A percentile compares a stretch with the other conserved stretches of the same genome.
Conservation (phyloP, 2,888 invertebrate species). For the Deilephila porcellus region DNA sequence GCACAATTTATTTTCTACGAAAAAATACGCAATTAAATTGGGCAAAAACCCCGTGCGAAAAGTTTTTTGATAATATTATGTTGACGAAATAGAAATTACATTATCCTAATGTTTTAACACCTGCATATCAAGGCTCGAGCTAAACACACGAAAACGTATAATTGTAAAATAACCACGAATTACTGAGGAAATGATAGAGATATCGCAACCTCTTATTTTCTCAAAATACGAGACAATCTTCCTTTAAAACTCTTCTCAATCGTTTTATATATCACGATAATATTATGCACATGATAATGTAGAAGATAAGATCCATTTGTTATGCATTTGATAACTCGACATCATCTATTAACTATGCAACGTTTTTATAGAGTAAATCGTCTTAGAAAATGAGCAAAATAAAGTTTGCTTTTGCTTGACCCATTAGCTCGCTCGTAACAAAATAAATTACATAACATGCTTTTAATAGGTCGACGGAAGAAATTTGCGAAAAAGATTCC, state of each 20-base stretch:
- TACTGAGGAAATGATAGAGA: background rate
- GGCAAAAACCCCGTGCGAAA: too few species aligned
- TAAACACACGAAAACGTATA: conserved; percentile 6
- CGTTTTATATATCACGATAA: background rate
- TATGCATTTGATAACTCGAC: background rate
- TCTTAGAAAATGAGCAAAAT: too few species aligned
- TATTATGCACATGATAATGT: conserved; percentile 12
- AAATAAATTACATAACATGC: too few species aligned
- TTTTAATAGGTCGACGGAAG: too few species aligned
- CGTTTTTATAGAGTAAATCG: too few species aligned
- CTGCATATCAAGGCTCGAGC: background rate
- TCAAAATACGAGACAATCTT: background rate
- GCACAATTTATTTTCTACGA: too few species aligned
- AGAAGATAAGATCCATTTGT: too few species aligned
- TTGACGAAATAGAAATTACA: background rate
- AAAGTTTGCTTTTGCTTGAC: too few species aligned
- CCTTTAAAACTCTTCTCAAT: background rate
- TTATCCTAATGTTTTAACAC: background rate
- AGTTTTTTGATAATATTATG: background rate
- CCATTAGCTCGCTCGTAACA: too few species aligned
- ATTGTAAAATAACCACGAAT: conserved; percentile 9
- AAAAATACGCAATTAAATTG: too few species aligned
- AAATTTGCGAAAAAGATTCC: too few species aligned
- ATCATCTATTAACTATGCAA: background rate
- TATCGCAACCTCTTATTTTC: conserved; percentile 16